Conservation (phyloP, 1,140 invertebrate genomes). For the Stenopsyche tienmushanensis region DNA sequence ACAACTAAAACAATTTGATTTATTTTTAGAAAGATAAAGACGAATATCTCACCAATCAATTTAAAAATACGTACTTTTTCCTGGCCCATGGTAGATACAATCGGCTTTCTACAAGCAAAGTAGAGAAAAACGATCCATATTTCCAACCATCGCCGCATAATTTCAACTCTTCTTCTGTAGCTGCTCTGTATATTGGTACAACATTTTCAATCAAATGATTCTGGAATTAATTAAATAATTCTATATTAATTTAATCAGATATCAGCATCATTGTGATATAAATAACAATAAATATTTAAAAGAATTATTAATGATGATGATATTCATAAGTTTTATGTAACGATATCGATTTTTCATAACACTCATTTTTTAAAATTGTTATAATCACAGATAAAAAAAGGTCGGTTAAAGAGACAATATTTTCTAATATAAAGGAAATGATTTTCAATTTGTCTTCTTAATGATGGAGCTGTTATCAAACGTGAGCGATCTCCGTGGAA, state of each 20-base stretch:
- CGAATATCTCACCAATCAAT: too few relatives aligned
- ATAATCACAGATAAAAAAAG: too few relatives aligned
- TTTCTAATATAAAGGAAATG: too few relatives aligned
- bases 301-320: too few relatives aligned
- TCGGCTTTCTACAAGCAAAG: conserved; percentile 71
- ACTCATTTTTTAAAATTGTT: too few relatives aligned
- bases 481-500: too few relatives aligned
- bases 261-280: background rate
- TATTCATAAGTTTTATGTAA: too few relatives aligned
- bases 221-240: conserved; percentile 47
- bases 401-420: too few relatives aligned
- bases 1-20: too few relatives aligned
- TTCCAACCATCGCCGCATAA: conserved; percentile 73
- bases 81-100: conserved; percentile 75
- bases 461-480: too few relatives aligned
- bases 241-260: background rate
- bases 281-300: background rate
- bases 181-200: conserved; percentile 71
- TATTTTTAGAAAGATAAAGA: conserved; percentile 7
- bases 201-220: conserved; percentile 75
- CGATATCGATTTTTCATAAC: too few relatives aligned
- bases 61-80: conserved; percentile 53
- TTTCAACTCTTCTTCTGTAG: conserved; percentile 69
- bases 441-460: too few relatives aligned
- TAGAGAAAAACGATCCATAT: conserved; percentile 78